A percentile compares a stretch with the other conserved stretches of the same genome.
Evolutionary conservation across 2,113 vertebrate genomes (phyloP).

Genomic region (Caranx ignobilis): DNA sequence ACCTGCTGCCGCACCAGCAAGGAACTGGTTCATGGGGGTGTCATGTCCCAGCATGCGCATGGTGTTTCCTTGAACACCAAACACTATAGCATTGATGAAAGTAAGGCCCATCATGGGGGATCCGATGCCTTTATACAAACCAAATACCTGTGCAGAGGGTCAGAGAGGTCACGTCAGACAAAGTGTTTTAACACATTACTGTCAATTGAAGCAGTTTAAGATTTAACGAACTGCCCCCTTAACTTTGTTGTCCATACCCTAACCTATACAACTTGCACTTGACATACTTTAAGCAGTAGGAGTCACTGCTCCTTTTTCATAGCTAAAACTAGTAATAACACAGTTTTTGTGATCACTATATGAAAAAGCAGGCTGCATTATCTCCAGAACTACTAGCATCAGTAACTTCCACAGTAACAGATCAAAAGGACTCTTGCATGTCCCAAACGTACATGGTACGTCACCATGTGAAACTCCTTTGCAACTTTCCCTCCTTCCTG

Average conservation of each 20-base stretch:
- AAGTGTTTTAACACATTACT: background rate
- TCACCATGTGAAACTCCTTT: background rate
- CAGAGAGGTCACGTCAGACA: slow-evolving; percentile 23
- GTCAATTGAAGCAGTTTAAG: background rate
- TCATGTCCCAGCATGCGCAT: slow-evolving; percentile 90
- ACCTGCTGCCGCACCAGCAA: slow-evolving; percentile 93
- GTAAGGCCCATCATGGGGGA: slow-evolving; percentile 99
- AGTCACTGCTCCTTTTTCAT: too few relatives aligned
- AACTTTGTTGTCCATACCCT: background rate
- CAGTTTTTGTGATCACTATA: background rate
- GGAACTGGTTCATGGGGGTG: slow-evolving; percentile 94
- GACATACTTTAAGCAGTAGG: background rate
- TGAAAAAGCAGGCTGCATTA: background rate
- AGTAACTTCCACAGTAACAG: background rate
- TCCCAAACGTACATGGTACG: background rate
- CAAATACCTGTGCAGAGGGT: slow-evolving; percentile 83
- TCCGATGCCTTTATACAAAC: slow-evolving; percentile 97
- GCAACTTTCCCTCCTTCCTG: background rate
- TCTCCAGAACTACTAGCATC: background rate
- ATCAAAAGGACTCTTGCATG: background rate
- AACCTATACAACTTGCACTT: too few relatives aligned
- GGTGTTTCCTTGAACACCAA: slow-evolving; percentile 94
- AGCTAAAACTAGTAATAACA: background rate
- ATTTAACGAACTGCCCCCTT: background rate
- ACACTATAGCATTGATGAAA: slow-evolving; percentile 98